Conservation (phyloP, 2,797 vertebrate genomes). For the Argya squamiceps region DNA sequence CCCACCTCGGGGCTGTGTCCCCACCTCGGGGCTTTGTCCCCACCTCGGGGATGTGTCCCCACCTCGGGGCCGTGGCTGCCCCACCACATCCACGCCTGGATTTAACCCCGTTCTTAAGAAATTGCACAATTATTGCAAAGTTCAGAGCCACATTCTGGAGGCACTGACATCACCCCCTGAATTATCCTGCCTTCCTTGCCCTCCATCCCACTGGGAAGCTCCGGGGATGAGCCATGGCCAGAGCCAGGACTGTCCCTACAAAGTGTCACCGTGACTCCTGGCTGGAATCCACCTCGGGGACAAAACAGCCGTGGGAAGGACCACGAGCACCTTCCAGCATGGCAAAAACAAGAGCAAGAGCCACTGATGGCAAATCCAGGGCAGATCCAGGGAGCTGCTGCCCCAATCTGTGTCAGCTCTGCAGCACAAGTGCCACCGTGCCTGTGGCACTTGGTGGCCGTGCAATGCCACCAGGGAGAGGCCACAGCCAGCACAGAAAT, state of each 20-base stretch:
- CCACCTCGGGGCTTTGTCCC: not conserved
- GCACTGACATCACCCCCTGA: not conserved
- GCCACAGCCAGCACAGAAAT: accelerated
- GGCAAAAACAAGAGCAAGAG: not conserved
- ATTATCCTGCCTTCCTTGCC: not conserved
- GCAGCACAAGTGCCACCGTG: accelerated
- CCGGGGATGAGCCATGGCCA: accelerated
- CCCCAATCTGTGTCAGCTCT: accelerated
- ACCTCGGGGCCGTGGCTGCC: not conserved
- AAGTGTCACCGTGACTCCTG: not conserved
- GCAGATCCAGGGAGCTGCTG: not conserved
- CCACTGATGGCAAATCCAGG: not conserved
- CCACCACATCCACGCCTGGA: accelerated
- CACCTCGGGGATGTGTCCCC: not conserved
- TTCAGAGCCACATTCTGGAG: not conserved
- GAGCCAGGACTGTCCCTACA: accelerated
- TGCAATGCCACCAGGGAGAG: not conserved
- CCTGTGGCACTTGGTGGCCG: not conserved
- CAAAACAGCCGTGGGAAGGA: not conserved
- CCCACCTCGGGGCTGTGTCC: accelerated
- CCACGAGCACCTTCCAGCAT: accelerated
- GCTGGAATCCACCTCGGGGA: not conserved
- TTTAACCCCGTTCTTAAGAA: not conserved
- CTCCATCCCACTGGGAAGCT: not conserved
- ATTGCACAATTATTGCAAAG: not conserved